Evolutionary conservation across 2,888 invertebrate species (phyloP).

Genomic region (Catotricha subobsoleta): DNA sequence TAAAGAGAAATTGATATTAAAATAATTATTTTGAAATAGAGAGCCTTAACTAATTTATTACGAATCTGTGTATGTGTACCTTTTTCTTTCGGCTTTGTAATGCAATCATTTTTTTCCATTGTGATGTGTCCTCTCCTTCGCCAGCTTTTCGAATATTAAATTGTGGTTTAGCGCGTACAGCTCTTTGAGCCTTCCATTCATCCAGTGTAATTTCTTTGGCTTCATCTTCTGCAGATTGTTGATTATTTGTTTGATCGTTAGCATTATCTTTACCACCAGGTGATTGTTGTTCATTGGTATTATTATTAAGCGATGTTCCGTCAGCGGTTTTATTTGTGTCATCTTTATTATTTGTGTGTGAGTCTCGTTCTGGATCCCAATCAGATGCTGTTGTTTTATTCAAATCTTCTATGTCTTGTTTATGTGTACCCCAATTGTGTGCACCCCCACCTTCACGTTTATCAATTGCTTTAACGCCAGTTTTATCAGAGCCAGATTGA

Average conservation of each 20-base stretch:
- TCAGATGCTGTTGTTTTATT: conserved; percentile 11
- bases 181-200: conserved; percentile 82
- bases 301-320: conserved; percentile 27
- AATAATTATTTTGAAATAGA: conserved; percentile 5
- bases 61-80: conserved; percentile 18
- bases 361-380: conserved; percentile 27
- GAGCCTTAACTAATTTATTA: conserved; percentile 9
- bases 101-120: conserved; percentile 83
- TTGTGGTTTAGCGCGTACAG: conserved; percentile 61
- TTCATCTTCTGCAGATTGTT: conserved; percentile 45
- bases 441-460: conserved; percentile 89
- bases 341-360: conserved; percentile 35
- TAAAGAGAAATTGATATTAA: conserved; percentile 2
- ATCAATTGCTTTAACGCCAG: conserved; percentile 83
- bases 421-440: conserved; percentile 89
- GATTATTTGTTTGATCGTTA: conserved; percentile 12
- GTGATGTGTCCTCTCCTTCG: conserved; percentile 76
- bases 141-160: conserved; percentile 87
- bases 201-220: conserved; percentile 79
- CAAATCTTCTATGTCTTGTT: conserved; percentile 63
- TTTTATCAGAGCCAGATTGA: conserved; percentile 88
- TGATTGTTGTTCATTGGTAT: conserved; percentile 25
- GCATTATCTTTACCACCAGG: conserved; percentile 26
- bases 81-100: conserved; percentile 61
- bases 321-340: conserved; percentile 26